These are phyloP conservation scores for Penelope pileata DNA, from an alignment of 2,113 vertebrate species.

Conservation along the genomic window DNA sequence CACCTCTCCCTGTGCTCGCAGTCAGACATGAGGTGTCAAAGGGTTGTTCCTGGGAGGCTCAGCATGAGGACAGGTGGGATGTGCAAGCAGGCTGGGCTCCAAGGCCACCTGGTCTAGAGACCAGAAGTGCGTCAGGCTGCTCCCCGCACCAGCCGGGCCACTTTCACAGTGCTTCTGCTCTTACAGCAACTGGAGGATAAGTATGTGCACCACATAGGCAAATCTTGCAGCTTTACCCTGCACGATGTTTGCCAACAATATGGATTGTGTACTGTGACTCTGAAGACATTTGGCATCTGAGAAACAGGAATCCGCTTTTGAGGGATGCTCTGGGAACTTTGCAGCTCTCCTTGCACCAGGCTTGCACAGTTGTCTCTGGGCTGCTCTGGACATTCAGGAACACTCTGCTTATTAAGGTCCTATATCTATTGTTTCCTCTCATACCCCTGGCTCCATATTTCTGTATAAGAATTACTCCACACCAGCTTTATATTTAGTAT, in stretches of 20 bases:
- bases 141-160: neutral
- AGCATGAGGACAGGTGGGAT: neutral
- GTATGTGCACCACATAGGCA: neutral
- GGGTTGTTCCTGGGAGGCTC: neutral
- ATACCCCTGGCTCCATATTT: neutral
- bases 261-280: neutral
- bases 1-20: neutral
- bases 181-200: neutral
- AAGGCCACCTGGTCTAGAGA: neutral
- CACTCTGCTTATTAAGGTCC: neutral
- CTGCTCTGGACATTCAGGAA: neutral
- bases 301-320: neutral
- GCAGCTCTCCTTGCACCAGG: neutral
- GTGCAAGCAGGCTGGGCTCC: neutral
- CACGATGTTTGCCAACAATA: neutral
- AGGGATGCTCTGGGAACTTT: neutral
- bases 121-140: neutral
- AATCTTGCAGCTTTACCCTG: neutral
- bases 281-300: neutral
- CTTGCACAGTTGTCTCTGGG: neutral
- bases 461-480: neutral
- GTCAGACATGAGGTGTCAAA: neutral
- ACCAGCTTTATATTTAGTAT: neutral
- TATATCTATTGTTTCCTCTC: neutral
- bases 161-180: neutral